Percentiles rank a stretch among this genome's conserved stretches.
These are phyloP conservation scores for Eulemur rubriventer DNA, from an alignment of 2,797 vertebrate species.

Conservation along the genomic window DNA sequence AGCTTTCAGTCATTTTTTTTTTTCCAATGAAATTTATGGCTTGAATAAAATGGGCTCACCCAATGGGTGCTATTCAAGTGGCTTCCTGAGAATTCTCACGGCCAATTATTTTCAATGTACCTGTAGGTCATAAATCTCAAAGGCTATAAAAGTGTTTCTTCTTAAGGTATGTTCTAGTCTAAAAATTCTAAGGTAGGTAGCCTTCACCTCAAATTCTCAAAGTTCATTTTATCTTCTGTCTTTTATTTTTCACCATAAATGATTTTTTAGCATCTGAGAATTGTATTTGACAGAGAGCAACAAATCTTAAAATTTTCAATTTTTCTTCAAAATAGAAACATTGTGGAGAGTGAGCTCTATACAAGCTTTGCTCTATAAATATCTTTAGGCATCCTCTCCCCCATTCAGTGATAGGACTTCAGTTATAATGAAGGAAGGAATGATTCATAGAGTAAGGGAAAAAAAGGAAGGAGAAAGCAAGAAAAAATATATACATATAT, in stretches of 20 bases:
- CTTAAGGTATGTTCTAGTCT: neutral
- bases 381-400: neutral
- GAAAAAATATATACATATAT: neutral
- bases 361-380: neutral
- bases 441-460: neutral
- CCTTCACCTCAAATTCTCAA: neutral
- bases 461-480: neutral
- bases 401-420: neutral
- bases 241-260: conserved; percentile 50
- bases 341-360: neutral
- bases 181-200: neutral
- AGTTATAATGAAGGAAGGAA: neutral
- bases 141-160: conserved; percentile 31
- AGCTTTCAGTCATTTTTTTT: conserved; percentile 39
- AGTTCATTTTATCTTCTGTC: neutral
- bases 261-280: neutral
- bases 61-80: conserved; percentile 52
- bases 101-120: conserved; percentile 65
- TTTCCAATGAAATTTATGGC: conserved; percentile 51
- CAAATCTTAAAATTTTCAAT: neutral
- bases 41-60: conserved; percentile 66
- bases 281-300: neutral
- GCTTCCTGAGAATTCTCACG: conserved; percentile 32
- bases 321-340: neutral
- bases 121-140: conserved; percentile 58